Base-by-base conservation (phyloP, 2,888 invertebrate species). In the Griposia aprilina region DNA sequence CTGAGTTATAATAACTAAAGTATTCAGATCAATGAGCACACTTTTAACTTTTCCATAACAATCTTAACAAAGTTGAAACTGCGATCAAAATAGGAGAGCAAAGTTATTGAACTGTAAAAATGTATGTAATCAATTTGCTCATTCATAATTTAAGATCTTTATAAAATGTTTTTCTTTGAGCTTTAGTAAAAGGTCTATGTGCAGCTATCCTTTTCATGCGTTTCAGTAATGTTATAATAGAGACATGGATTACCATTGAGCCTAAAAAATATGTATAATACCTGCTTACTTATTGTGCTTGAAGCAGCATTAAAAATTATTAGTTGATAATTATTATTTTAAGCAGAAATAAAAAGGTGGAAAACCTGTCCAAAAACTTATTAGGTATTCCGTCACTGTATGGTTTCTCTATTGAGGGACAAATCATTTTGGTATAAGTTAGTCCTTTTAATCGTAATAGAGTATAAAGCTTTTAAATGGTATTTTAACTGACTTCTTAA, bases 21-120 rank as follows among this genome's bases (percentile, higher is more conserved):
- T 23, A 76, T 52, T 52, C 60, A 76, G 74, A 83, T 69, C 68
- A 74, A 76, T 80, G 76, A 75, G 87, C 67, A 74, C 69, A 79
- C 59, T 82, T 81, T 75, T n/a, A 76, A 87, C 74, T 79, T 79
- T 59, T 63, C 13, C 26, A 45, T 63, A 75, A 80, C 57, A 60
- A 65, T 52, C 75, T 63, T 73, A 67, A 71, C 75, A 81, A 87
- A 87, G 79, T 84, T 75, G 45, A 71, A 84, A 84, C 77, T 81
- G 71, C 63, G 78, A 86, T 85, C 48, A 71, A 66, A 74, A 69
- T 70, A 73, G 41, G 60, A 78, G 57, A 20, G 63, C 36, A 63
- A 76, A 84, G 52, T 83, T 75, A 78, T 69, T 72, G 57, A 63
- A 63, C 59, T 48, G 50, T 66, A 77, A 70, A 81, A 80, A 20